A percentile compares a stretch with the other conserved stretches of the same genome.
These are phyloP conservation scores for Sarcophaga carnaria DNA, from an alignment of 2,888 invertebrate species.

Conservation along the genomic window DNA sequence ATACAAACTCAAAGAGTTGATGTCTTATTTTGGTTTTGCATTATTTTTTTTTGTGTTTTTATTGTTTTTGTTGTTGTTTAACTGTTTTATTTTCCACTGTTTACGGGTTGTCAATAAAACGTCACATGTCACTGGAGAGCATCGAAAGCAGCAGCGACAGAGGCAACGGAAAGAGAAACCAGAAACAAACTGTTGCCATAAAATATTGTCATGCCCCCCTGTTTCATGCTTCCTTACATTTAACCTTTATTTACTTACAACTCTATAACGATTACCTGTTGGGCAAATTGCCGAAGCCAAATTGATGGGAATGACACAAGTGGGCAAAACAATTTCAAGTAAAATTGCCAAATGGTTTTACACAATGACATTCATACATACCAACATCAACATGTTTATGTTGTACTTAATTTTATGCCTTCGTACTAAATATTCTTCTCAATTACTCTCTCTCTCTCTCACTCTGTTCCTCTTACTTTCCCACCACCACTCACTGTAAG, in stretches of 20 bases:
- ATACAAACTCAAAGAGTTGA: no score
- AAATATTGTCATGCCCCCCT: background rate
- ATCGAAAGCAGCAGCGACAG: constrained; percentile 6
- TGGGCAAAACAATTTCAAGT: constrained; percentile 29
- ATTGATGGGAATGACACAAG: background rate
- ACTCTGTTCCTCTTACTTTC: no score
- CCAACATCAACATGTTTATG: background rate
- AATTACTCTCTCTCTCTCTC: background rate
- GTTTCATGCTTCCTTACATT: background rate
- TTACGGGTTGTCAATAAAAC: constrained; percentile 57
- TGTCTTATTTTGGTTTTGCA: no score
- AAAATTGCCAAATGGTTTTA: constrained; percentile 28
- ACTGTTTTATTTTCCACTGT: constrained; percentile 9
- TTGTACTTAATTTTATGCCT: constrained; percentile 27
- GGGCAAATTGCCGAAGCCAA: constrained; percentile 4
- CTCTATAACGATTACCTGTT: constrained; percentile 23
- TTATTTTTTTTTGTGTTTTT: background rate
- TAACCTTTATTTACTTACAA: constrained; percentile 17
- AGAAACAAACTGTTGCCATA: constrained; percentile 3
- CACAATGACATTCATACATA: background rate
- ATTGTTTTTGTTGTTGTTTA: constrained; percentile 7
- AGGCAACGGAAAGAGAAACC: background rate
- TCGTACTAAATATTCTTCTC: background rate
- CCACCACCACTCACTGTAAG: no score
- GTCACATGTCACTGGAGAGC: constrained; percentile 40